phyloP scores from a whole-genome alignment of 2,888 invertebrate species.

The Lymantria dispar region DNA sequence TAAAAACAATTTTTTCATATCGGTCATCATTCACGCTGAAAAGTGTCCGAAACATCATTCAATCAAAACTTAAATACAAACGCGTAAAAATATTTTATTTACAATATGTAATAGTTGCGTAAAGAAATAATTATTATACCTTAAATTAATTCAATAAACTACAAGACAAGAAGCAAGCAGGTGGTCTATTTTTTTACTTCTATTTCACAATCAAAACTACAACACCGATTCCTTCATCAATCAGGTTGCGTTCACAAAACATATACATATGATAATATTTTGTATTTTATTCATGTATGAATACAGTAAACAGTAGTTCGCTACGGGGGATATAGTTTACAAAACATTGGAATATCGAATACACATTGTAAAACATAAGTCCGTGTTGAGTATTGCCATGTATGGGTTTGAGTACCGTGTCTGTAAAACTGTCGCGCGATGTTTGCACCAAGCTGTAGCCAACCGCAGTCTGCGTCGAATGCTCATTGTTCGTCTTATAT shows the following conservation, averaged over 20 bases:
- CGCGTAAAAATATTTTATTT: too few species aligned
- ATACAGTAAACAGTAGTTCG: background rate
- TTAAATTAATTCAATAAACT: too few species aligned
- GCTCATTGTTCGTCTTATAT: background rate
- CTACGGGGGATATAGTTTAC: background rate
- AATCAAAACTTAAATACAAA: too few species aligned
- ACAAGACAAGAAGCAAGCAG: too few species aligned
- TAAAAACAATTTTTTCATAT: too few species aligned
- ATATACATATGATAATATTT: background rate
- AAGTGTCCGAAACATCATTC: too few species aligned
- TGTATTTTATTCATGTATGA: background rate
- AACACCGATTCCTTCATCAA: background rate
- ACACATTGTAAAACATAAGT: background rate
- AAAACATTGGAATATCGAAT: background rate
- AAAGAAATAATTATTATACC: too few species aligned
- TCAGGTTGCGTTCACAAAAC: background rate
- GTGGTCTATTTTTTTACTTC: too few species aligned
- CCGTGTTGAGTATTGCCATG: background rate
- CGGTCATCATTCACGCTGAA: too few species aligned
- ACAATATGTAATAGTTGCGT: too few species aligned
- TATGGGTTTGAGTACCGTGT: background rate
- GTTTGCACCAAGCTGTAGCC: background rate
- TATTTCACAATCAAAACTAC: too few species aligned
- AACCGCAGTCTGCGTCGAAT: background rate
- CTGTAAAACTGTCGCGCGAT: background rate